These are phyloP conservation scores for Apocrypta bakeri DNA, from an alignment of 1,140 invertebrate genomes.

Conservation along the genomic window DNA sequence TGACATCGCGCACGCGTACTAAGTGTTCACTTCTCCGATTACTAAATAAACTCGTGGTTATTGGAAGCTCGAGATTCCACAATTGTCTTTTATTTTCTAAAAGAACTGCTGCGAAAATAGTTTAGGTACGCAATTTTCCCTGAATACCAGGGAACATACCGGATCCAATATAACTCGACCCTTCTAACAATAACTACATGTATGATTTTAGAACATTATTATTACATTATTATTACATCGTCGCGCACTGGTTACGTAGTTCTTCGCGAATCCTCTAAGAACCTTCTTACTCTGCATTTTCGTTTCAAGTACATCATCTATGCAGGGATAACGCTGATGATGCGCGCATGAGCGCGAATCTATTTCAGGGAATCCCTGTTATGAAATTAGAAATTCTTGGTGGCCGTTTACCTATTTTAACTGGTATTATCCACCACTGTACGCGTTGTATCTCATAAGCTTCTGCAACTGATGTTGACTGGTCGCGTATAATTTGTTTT, in stretches of 20 bases:
- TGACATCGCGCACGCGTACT: background rate
- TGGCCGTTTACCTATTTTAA: background rate
- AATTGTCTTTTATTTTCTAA: too few relatives aligned
- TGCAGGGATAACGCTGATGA: background rate
- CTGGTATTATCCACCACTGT: background rate
- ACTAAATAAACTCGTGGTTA: slow-evolving; percentile 19
- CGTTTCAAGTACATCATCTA: background rate
- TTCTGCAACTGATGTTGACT: slow-evolving; percentile 2
- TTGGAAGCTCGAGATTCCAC: background rate
- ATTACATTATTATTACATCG: too few relatives aligned
- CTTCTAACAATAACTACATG: background rate
- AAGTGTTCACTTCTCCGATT: background rate
- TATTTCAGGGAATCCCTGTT: slow-evolving; percentile 21
- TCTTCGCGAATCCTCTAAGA: too few relatives aligned
- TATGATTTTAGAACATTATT: background rate
- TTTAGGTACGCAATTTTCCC: background rate
- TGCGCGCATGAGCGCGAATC: too few relatives aligned
- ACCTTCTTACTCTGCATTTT: too few relatives aligned
- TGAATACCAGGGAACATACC: background rate
- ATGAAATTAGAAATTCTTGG: slow-evolving; percentile 33
- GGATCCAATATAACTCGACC: background rate
- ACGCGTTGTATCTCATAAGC: background rate
- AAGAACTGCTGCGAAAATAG: too few relatives aligned
- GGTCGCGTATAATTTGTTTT: background rate
- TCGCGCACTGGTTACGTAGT: background rate